phyloP scores from a whole-genome alignment of 53 echinoderm and acorn worm species.

The Patiria pectinifera region DNA sequence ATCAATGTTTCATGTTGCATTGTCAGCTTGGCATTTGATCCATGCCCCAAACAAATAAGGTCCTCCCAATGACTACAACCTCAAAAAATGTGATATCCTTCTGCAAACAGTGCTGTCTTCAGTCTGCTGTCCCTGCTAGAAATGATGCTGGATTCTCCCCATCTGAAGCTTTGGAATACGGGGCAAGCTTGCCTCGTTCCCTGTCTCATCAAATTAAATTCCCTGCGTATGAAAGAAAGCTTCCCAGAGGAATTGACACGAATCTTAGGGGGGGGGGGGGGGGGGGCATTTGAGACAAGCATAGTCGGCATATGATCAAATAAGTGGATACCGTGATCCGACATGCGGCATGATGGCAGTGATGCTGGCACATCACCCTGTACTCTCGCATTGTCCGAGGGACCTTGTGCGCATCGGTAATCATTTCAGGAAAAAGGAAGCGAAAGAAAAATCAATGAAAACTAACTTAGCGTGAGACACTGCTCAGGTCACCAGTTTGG shows the following conservation, averaged over 20 bases:
- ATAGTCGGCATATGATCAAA: not conserved
- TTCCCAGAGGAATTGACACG: constrained; percentile 12
- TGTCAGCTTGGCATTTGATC: not conserved
- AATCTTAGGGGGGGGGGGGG: not conserved
- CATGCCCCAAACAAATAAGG: not conserved
- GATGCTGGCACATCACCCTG: not conserved
- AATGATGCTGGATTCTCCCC: not conserved
- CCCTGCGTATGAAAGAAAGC: not conserved
- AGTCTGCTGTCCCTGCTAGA: not conserved
- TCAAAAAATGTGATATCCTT: not conserved
- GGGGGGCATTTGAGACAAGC: not conserved
- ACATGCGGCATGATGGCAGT: not conserved
- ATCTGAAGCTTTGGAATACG: not conserved
- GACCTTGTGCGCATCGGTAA: not conserved
- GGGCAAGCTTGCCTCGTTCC: not conserved
- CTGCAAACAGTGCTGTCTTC: not conserved
- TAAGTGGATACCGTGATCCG: not conserved
- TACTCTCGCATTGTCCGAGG: not conserved
- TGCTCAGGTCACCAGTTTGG: not conserved
- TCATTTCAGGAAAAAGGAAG: not conserved
- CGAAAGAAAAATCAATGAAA: constrained; percentile 13
- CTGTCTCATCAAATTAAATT: constrained; percentile 10
- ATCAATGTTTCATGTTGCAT: not conserved
- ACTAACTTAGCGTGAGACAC: constrained; percentile 25
- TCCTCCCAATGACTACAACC: not conserved